Conservation (phyloP, 2,113 vertebrate species). For the Raja brachyura region DNA sequence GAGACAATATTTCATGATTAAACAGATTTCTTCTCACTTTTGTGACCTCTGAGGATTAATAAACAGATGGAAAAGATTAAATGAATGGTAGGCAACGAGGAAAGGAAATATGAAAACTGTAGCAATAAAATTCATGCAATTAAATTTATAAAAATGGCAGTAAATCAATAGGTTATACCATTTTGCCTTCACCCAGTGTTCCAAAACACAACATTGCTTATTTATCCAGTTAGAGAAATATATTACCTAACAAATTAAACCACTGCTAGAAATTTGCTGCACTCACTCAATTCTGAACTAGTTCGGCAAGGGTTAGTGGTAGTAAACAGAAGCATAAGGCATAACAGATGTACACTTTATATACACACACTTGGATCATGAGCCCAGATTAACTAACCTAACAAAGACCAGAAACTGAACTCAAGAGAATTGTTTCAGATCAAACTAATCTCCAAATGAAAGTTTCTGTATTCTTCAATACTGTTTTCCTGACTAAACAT, state of each 20-base stretch:
- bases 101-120: background rate
- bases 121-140: background rate
- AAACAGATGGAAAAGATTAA: background rate
- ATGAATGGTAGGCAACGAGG: background rate
- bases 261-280: background rate
- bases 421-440: background rate
- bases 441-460: background rate
- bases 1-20: slow-evolving; percentile 66
- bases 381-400: background rate
- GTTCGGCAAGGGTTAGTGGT: background rate
- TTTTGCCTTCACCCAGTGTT: background rate
- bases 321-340: background rate
- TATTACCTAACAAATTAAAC: background rate
- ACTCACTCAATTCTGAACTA: background rate
- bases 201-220: background rate
- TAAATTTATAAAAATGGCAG: background rate
- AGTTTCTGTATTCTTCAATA: background rate
- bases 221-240: background rate
- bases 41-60: slow-evolving; percentile 70
- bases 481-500: background rate
- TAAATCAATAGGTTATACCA: background rate
- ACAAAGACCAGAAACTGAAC: background rate
- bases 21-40: slow-evolving; percentile 93
- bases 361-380: background rate
- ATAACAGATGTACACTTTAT: background rate